phyloP scores from a whole-genome alignment of 2,113 vertebrate genomes.

The Corythornis vintsioides region DNA sequence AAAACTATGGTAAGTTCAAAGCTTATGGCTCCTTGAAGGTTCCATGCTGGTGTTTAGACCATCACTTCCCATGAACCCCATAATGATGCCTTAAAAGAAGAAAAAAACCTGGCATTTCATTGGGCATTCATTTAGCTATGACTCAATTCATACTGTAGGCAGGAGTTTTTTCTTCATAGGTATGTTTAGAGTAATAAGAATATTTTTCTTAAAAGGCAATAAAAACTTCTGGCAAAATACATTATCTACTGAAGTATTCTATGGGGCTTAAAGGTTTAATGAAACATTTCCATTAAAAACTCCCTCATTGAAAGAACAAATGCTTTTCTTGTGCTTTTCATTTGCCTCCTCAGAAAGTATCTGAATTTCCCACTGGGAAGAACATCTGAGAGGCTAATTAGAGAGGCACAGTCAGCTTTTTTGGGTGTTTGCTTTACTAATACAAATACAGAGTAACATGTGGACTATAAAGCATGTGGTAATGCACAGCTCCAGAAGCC shows the following conservation, averaged over 20 bases:
- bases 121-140: neutral
- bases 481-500: neutral
- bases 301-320: neutral
- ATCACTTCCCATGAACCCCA: neutral
- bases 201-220: neutral
- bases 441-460: neutral
- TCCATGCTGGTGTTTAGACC: neutral
- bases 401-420: neutral
- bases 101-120: neutral
- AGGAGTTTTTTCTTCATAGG: neutral
- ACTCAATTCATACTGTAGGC: neutral
- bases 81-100: neutral
- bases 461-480: neutral
- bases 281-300: neutral
- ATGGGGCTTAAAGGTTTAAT: neutral
- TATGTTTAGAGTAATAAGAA: neutral
- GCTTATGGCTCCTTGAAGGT: neutral
- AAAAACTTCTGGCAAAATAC: neutral
- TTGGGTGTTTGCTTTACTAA: slow-evolving; percentile 23
- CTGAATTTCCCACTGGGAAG: neutral
- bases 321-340: neutral
- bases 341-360: neutral
- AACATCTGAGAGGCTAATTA: neutral
- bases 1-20: neutral
- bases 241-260: neutral